Evolutionary conservation across 2,113 vertebrate genomes (phyloP).

Genomic region (Brachypodius melanocephalos): DNA sequence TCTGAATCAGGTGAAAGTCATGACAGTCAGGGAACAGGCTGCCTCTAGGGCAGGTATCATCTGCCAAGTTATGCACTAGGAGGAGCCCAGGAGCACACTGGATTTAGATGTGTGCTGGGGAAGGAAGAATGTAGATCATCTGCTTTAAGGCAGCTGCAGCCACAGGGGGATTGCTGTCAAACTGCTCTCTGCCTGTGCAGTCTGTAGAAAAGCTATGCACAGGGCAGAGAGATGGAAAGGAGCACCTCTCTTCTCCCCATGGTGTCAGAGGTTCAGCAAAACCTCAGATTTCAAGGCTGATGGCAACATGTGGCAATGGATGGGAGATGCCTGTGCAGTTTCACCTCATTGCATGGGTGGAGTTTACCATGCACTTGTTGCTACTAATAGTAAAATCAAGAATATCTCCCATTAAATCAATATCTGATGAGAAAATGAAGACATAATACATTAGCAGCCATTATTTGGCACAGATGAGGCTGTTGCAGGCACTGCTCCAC

Average conservation of each 20-base stretch:
- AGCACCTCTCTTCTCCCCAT: fast-evolving
- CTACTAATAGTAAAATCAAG: neutral
- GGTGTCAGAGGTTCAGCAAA: neutral
- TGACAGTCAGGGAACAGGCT: neutral
- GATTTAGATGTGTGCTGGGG: neutral
- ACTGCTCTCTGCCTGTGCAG: neutral
- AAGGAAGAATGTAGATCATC: neutral
- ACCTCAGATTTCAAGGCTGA: neutral
- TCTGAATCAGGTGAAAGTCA: neutral
- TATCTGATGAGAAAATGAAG: neutral
- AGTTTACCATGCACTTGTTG: neutral
- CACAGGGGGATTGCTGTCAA: neutral
- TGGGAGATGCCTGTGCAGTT: neutral
- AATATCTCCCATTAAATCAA: neutral
- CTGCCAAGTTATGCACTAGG: neutral
- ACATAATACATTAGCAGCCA: neutral
- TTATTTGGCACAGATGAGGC: neutral
- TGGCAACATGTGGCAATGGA: neutral
- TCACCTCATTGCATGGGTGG: fast-evolving
- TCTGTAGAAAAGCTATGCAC: neutral
- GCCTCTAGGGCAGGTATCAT: neutral
- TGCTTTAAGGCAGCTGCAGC: neutral
- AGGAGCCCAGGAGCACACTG: neutral
- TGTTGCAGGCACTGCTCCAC: neutral
- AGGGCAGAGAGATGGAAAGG: neutral